Evolutionary conservation across 2,888 invertebrate genomes (phyloP).

Genomic region (Pharmacophagus antenor): DNA sequence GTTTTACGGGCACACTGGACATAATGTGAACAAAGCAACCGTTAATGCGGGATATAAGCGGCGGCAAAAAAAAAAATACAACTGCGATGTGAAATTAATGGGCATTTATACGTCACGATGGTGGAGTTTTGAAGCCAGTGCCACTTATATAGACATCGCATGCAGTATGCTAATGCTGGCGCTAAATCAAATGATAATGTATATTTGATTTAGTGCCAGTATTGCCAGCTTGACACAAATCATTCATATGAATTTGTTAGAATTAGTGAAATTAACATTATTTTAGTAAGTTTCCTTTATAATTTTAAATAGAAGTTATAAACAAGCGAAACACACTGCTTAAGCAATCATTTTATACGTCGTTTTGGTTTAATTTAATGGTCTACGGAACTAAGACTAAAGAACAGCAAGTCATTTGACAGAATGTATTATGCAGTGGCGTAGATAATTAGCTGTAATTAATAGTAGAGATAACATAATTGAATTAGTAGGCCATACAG

Average conservation of each 20-base stretch:
- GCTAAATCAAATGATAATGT: neutral
- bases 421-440: no score
- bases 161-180: conserved; percentile 7
- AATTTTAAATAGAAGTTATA: no score
- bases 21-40: conserved; percentile 34
- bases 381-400: neutral
- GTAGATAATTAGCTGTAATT: no score
- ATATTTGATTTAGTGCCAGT: no score
- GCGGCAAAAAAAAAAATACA: conserved; percentile 24
- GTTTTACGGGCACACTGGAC: conserved; percentile 35
- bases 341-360: no score
- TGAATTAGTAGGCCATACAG: neutral
- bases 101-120: conserved; percentile 24
- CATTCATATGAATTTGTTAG: no score
- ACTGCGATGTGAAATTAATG: conserved; percentile 33
- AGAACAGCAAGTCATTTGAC: neutral
- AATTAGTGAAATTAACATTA: no score
- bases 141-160: conserved; percentile 33
- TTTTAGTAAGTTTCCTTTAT: no score
- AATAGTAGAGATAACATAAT: neutral
- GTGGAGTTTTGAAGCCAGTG: conserved; percentile 29
- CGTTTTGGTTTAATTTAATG: neutral
- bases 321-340: no score
- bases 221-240: no score
- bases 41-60: conserved; percentile 33